These are phyloP conservation scores for Sphaeramia orbicularis DNA, from an alignment of 2,797 vertebrate species.

Conservation along the genomic window DNA sequence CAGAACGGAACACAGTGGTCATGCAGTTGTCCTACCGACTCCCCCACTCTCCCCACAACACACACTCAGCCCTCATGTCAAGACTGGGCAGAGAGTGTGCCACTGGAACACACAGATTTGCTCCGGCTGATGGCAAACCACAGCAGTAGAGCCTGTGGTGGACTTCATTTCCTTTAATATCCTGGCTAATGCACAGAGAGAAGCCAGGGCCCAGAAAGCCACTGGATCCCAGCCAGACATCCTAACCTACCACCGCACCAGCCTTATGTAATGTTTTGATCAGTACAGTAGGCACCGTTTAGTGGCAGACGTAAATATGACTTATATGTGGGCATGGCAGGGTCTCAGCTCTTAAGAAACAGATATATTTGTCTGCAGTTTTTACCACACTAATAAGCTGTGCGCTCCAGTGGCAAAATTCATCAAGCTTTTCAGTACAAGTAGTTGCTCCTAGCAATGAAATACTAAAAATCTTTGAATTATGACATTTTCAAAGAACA, in stretches of 20 bases:
- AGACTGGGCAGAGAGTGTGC: slow-evolving; percentile 72
- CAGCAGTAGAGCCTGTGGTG: slow-evolving; percentile 81
- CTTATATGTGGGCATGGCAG: slow-evolving; percentile 58
- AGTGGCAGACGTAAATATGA: slow-evolving; percentile 67
- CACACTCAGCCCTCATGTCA: slow-evolving; percentile 67
- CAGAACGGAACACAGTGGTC: slow-evolving; percentile 73
- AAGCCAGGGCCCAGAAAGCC: slow-evolving; percentile 78
- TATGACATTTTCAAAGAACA: too few species aligned
- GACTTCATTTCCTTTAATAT: slow-evolving; percentile 86
- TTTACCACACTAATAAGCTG: slow-evolving; percentile 39
- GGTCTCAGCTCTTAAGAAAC: slow-evolving; percentile 46
- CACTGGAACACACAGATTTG: slow-evolving; percentile 80
- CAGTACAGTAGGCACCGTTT: slow-evolving; percentile 62
- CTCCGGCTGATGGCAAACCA: slow-evolving; percentile 82
- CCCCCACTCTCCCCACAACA: slow-evolving; percentile 54
- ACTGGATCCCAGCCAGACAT: slow-evolving; percentile 74
- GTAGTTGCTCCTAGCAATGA: too few species aligned
- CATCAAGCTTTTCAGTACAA: too few species aligned
- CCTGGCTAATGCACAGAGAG: slow-evolving; percentile 84
- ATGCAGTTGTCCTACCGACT: slow-evolving; percentile 64
- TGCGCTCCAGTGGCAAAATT: too few species aligned
- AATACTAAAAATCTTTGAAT: too few species aligned
- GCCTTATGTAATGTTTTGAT: slow-evolving; percentile 80
- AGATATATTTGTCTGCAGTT: slow-evolving; percentile 40
- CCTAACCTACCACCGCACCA: slow-evolving; percentile 70